These are phyloP conservation scores for Xiphorhynchus erythropygius DNA, from an alignment of 2,797 vertebrate species.

Conservation along the genomic window DNA sequence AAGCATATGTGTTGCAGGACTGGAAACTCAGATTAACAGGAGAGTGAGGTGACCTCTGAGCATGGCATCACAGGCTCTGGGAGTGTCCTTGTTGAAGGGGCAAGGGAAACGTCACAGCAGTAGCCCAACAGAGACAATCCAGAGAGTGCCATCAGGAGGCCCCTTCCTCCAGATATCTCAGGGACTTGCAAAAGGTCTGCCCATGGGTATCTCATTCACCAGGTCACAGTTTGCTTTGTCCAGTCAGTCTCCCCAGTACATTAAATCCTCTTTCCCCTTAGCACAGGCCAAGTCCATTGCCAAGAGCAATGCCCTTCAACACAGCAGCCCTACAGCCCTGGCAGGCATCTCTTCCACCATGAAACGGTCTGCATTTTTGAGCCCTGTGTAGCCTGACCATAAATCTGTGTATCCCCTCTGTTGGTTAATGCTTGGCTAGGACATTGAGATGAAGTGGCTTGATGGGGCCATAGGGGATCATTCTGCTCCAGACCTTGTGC, in stretches of 20 bases:
- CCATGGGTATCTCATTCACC: background rate
- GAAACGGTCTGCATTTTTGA: background rate
- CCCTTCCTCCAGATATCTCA: background rate
- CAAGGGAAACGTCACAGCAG: background rate
- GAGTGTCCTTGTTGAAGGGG: background rate
- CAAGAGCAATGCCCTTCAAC: background rate
- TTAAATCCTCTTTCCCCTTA: background rate
- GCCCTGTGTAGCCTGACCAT: background rate
- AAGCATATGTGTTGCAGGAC: background rate
- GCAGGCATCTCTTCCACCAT: background rate
- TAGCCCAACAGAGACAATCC: background rate
- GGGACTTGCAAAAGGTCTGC: background rate
- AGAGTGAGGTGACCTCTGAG: background rate
- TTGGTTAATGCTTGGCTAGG: background rate
- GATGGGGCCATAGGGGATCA: background rate
- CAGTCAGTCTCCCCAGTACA: accelerated
- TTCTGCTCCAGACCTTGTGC: background rate
- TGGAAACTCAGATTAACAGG: background rate
- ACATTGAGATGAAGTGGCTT: background rate
- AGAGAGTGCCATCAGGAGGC: background rate
- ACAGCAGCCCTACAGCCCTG: background rate
- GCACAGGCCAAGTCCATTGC: background rate
- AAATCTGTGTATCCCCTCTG: background rate
- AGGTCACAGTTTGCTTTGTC: background rate
- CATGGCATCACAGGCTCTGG: background rate